Base-by-base conservation (phyloP, 1,140 invertebrate genomes). In the Aphidius gifuensis region DNA sequence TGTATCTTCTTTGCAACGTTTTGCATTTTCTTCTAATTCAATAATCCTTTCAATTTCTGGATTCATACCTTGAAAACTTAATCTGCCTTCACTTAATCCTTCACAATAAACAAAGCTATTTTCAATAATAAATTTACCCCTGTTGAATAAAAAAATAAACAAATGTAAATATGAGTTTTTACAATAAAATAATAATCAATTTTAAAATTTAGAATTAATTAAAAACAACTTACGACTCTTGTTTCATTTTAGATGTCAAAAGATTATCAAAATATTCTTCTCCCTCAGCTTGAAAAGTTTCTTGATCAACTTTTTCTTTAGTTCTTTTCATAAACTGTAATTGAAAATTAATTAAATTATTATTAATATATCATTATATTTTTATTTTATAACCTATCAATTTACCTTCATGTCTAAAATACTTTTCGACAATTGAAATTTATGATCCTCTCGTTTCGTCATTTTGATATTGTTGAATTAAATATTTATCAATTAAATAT, bases 61-160 rank as follows among this genome's bases (percentile, higher is more conserved):
- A 81, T 96, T 96, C 85, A 92, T 93, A 9, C 93, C 93, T 68
- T 88, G 87, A 77, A 88, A 96, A 62, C 93, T 95, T 50, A 93
- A 78, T 68, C 93, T 82, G 6, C 93, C 93, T 72, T 90, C 90
- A 9, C 87, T 81, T 8, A 96, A 80, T 64, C 88, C 81, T 73
- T 91, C 89, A 72, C 90, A 92, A 60, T 85, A 85, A 8, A 85
- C 78, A 75, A 87, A 91, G 77, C 92, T 94, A 3, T 86, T 83
- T 80, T 94, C 90, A 45, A 90, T 83, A 38, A 91, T 82, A 69
- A 83, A 92, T 72, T 87, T 87, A 8, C 86, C 89, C 40, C 84
- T 87, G 65, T 61, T 80, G 68, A 42, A 63, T 57, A 61, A 68
- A 67, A 56, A 55, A 38, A 8, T 68, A 68, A n/a, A 43, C 51